Base-by-base conservation (phyloP, 2,888 invertebrate genomes). In the Melanophora roralis region DNA sequence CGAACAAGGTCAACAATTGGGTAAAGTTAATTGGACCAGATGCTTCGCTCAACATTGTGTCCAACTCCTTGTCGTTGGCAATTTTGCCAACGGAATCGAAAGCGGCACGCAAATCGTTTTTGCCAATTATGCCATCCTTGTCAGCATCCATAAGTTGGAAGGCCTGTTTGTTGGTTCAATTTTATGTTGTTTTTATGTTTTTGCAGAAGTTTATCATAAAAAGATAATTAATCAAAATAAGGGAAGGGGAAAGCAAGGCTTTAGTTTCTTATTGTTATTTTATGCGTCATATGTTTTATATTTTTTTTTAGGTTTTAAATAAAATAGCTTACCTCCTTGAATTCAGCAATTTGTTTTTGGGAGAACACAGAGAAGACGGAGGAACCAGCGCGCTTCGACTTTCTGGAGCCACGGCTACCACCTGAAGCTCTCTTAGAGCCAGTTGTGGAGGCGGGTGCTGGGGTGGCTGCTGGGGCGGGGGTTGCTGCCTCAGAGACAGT, bases 301-400 rank as follows among this genome's bases (percentile, higher is more conserved):
- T 60, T 23, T n/a, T 51, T 27, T 32, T 27, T 38, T 23, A 8
- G 1, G 9, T 51, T 34, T 32, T 62, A 4, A 1, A 6, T 55
- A 12, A 40, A 49, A 12, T 23, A 82, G 86, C 89, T 91, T 87
- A 95, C 95, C 93, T 97, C 97, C 92, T 97, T 97, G 94, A 97
- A 97, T 91, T 97, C 97, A 87, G 97, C 96, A 88, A 97, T 96
- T 92, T 97, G 97, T 91, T 95, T 95, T 92, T 97, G 97, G 87
- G 97, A 94, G 94, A 98, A 97, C 95, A 97, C 97, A 89, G 97
- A 97, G 94, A 97, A 97, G 90, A 97, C 97, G 92, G 96, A 97
- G 92, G 97, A 97, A 86, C 97, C 97, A 84, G 89, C 95, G 93
- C 90, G 96, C 94, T 97, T 97, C 86, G 95, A 95, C 90, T 93